Percentiles rank a stretch among this genome's conserved stretches.
These are phyloP conservation scores for Laupala kohalensis DNA, from an alignment of 1,140 invertebrate genomes.

Conservation along the genomic window DNA sequence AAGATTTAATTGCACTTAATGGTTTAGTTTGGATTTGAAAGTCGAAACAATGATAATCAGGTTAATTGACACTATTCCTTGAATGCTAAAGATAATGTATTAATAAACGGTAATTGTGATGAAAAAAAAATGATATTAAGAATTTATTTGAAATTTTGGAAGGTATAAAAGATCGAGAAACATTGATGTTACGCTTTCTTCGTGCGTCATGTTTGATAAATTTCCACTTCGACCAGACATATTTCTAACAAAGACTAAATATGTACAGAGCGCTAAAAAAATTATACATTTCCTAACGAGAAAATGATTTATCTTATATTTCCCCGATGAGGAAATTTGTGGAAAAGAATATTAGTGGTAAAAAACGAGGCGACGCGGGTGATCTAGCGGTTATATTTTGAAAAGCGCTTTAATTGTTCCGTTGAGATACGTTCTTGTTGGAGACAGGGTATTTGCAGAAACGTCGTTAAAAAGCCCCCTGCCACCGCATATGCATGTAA, in stretches of 20 bases:
- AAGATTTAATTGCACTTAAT: too few relatives aligned
- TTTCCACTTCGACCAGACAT: too few relatives aligned
- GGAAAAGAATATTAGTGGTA: background rate
- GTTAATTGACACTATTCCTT: too few relatives aligned
- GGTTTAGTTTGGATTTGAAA: too few relatives aligned
- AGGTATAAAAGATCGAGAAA: too few relatives aligned
- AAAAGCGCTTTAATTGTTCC: background rate
- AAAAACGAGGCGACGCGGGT: background rate
- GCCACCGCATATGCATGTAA: background rate
- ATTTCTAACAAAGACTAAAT: background rate
- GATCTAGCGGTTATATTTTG: background rate
- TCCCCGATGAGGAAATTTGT: background rate
- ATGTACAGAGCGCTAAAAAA: background rate
- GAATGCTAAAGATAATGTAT: too few relatives aligned
- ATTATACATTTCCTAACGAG: background rate
- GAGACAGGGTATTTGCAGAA: background rate
- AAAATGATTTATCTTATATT: background rate
- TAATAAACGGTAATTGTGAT: too few relatives aligned
- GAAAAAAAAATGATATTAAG: too few relatives aligned
- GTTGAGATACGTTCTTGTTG: background rate
- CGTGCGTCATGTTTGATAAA: too few relatives aligned
- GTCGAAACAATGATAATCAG: too few relatives aligned
- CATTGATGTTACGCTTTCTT: too few relatives aligned
- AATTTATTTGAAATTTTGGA: too few relatives aligned
- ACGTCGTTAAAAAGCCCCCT: background rate